These are phyloP conservation scores for Ammodramus savannarum DNA, from an alignment of 2,113 vertebrate genomes.

Conservation along the genomic window DNA sequence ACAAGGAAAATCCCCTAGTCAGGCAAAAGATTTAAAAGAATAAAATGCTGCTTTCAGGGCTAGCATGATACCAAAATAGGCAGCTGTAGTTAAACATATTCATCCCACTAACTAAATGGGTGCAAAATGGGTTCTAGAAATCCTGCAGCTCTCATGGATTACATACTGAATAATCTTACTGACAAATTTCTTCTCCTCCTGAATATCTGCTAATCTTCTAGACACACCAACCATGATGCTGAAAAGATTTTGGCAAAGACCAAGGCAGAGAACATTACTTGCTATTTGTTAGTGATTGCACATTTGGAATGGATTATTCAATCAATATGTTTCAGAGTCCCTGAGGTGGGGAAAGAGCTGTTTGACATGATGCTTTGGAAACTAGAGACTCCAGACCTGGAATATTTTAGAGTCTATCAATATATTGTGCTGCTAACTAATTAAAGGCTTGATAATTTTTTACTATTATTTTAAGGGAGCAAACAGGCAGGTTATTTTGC, in stretches of 20 bases:
- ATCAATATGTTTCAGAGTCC: background rate
- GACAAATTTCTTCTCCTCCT: background rate
- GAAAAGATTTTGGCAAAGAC: conserved; percentile 61
- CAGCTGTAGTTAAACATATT: background rate
- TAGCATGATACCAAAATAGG: background rate
- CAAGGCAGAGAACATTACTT: conserved; percentile 33
- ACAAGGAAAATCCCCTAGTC: background rate
- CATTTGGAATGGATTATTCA: background rate
- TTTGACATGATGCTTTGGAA: background rate
- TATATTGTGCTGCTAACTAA: background rate
- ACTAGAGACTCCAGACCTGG: background rate
- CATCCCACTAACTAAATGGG: background rate
- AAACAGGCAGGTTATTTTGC: background rate
- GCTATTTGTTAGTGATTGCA: background rate
- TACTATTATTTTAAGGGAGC: background rate
- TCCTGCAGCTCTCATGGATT: conserved; percentile 9
- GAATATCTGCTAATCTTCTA: conserved; percentile 30
- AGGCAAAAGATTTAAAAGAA: conserved; percentile 51
- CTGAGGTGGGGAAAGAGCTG: conserved; percentile 46
- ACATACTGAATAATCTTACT: background rate
- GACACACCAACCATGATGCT: conserved; percentile 43
- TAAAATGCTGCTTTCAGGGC: conserved; percentile 6
- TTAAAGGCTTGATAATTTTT: background rate
- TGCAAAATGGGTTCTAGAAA: background rate
- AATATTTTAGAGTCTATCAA: background rate